Evolutionary conservation across 2,888 invertebrate genomes (phyloP).

Genomic region (Campoletis raptor): DNA sequence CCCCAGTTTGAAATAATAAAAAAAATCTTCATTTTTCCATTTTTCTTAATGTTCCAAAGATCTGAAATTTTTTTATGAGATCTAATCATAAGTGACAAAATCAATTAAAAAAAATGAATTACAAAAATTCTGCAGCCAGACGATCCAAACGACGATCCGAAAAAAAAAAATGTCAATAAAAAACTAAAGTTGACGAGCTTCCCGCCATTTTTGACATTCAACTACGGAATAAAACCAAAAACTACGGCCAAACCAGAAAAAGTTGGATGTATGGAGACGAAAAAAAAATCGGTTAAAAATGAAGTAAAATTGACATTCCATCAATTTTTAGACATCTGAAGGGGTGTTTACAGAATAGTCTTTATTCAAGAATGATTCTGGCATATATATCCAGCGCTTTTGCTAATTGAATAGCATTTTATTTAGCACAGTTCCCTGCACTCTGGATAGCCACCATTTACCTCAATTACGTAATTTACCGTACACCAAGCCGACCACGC

Average conservation of each 20-base stretch:
- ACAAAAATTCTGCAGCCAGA: no score
- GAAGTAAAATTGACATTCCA: not conserved
- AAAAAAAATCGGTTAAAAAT: not conserved
- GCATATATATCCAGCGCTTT: slow-evolving; percentile 34
- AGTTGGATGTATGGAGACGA: not conserved
- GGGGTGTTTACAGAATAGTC: not conserved
- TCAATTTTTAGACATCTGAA: not conserved
- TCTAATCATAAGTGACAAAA: no score
- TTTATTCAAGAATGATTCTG: slow-evolving; percentile 65
- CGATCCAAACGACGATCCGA: no score
- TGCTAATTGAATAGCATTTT: slow-evolving; percentile 82
- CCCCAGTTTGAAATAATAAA: not conserved
- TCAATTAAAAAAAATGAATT: no score
- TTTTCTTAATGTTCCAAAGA: not conserved
- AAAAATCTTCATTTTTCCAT: not conserved
- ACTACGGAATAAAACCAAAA: no score
- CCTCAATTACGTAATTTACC: slow-evolving; percentile 83
- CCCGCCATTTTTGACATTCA: not conserved
- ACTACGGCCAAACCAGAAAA: not conserved
- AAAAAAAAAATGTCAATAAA: no score
- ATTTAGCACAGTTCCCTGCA: slow-evolving; percentile 82
- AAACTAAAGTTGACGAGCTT: not conserved
- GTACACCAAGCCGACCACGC: slow-evolving; percentile 78
- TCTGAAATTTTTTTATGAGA: not conserved
- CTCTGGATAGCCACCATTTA: slow-evolving; percentile 81